Conservation (phyloP, 2,888 invertebrate genomes). For the Cerceris ruficornis region DNA sequence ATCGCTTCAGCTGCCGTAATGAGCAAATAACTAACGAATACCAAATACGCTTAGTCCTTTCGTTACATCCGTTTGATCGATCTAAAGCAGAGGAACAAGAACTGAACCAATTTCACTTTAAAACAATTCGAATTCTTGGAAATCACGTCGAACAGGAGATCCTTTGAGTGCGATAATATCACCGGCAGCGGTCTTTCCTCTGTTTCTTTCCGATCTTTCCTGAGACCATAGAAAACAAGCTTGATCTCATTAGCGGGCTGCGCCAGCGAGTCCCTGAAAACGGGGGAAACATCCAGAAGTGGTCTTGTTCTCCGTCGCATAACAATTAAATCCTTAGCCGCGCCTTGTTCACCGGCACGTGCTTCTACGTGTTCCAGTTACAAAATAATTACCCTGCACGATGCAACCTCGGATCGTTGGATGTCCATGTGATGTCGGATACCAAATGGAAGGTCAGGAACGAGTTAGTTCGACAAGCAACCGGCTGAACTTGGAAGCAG, state of each 20-base stretch:
- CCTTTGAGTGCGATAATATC: slow-evolving; percentile 24
- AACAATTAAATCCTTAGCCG: slow-evolving; percentile 24
- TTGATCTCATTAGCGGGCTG: slow-evolving; percentile 57
- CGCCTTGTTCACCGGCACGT: slow-evolving; percentile 45
- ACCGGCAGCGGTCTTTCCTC: slow-evolving; percentile 7
- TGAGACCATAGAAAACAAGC: slow-evolving; percentile 47
- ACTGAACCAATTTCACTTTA: slow-evolving; percentile 2
- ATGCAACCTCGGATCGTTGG: slow-evolving; percentile 5
- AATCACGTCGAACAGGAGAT: slow-evolving; percentile 16
- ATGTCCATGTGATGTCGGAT: slow-evolving; percentile 7
- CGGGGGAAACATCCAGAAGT: slow-evolving; percentile 22
- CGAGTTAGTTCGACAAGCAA: slow-evolving; percentile 32
- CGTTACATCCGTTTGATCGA: not conserved
- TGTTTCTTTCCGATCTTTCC: slow-evolving; percentile 21
- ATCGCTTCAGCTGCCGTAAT: too few species aligned
- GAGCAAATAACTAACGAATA: slow-evolving; percentile 8
- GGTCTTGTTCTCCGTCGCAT: slow-evolving; percentile 17
- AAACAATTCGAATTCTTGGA: slow-evolving; percentile 31
- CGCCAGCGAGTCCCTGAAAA: slow-evolving; percentile 16
- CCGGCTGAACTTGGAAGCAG: slow-evolving; percentile 54
- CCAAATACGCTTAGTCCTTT: slow-evolving; percentile 28
- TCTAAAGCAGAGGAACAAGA: not conserved
- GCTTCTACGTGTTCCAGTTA: slow-evolving; percentile 58
- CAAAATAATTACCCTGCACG: slow-evolving; percentile 49
- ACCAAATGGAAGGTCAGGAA: not conserved